Conservation (phyloP, 2,797 vertebrate species). For the Chelmon rostratus region DNA sequence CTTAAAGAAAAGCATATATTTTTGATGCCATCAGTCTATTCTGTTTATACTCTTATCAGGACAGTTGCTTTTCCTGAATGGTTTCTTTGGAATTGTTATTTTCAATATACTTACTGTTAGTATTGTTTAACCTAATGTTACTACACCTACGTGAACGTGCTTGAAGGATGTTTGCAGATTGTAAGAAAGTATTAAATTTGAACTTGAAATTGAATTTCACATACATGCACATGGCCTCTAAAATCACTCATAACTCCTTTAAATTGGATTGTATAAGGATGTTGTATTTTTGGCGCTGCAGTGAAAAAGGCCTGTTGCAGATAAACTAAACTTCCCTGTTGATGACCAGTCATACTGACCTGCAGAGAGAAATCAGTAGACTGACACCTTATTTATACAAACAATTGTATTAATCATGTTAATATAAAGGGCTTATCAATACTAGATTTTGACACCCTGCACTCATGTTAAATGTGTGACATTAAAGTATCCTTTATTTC, state of each 20-base stretch:
- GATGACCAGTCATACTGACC: not conserved
- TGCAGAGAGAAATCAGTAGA: not conserved
- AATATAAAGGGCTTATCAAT: not conserved
- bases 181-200: not conserved
- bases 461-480: slow-evolving; percentile 36
- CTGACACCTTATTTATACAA: not conserved
- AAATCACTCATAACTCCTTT: not conserved
- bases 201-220: not conserved
- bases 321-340: not conserved
- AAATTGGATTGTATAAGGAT: not conserved
- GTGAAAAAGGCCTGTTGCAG: not conserved
- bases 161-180: not conserved
- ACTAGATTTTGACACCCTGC: not conserved
- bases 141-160: not conserved
- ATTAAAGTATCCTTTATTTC: slow-evolving; percentile 47
- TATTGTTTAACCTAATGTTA: slow-evolving; percentile 12
- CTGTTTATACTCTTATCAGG: slow-evolving; percentile 13
- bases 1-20: not conserved
- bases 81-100: not conserved
- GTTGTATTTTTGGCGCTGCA: not conserved
- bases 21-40: slow-evolving; percentile 27
- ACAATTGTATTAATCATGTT: not conserved
- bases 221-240: not conserved
- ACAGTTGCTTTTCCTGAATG: not conserved
- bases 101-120: slow-evolving; percentile 13